These are phyloP conservation scores for Drosophila conformis DNA, from an alignment of 2,888 invertebrate species.

Conservation along the genomic window DNA sequence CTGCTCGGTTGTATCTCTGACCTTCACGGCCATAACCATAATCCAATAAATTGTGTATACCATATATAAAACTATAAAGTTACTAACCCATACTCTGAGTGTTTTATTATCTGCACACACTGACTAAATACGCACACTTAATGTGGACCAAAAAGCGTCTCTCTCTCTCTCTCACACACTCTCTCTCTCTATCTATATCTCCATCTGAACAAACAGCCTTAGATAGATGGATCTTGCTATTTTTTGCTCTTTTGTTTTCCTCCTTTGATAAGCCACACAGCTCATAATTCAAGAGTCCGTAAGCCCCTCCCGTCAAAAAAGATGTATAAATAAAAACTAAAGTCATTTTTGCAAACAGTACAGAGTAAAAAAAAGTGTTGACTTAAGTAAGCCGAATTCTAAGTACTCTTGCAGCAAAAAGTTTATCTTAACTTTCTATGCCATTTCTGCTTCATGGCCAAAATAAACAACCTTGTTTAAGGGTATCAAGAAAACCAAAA, in stretches of 20 bases:
- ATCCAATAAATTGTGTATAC: conserved; percentile 74
- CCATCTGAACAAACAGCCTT: conserved; percentile 37
- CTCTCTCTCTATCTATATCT: background rate
- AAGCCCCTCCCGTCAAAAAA: conserved; percentile 21
- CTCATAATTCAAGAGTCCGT: conserved; percentile 36
- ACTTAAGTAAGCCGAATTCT: background rate
- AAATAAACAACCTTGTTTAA: background rate
- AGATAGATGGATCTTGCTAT: conserved; percentile 27
- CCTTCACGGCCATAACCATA: conserved; percentile 78
- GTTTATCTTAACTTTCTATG: background rate
- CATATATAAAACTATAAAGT: conserved; percentile 74
- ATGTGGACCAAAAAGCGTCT: conserved; percentile 46
- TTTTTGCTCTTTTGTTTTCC: background rate
- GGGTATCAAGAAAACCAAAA: conserved; percentile 4
- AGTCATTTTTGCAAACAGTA: conserved; percentile 66
- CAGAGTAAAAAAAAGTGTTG: conserved; percentile 3
- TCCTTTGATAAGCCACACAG: conserved; percentile 42
- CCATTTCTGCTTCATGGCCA: background rate
- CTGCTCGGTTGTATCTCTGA: conserved; percentile 53
- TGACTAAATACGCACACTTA: conserved; percentile 51
- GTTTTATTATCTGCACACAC: conserved; percentile 68
- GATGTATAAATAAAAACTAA: conserved; percentile 17
- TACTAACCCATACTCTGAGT: conserved; percentile 62
- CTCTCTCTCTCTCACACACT: conserved; percentile 8
- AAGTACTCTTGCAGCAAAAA: background rate